Evolutionary conservation across 2,113 vertebrate genomes (phyloP).

Genomic region (Todiramphus chloris): DNA sequence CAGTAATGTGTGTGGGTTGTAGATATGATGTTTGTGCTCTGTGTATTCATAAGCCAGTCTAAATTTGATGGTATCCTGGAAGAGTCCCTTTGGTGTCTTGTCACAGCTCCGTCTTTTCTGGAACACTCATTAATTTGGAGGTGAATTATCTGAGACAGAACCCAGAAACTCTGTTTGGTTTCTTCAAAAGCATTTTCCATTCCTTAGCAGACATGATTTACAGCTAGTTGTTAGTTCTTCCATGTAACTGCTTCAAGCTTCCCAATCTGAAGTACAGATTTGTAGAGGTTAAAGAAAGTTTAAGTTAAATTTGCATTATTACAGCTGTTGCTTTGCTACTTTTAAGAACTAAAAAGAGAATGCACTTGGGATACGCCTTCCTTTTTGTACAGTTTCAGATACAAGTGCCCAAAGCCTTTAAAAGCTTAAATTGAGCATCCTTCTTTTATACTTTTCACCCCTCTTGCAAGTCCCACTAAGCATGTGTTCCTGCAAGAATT

Average conservation of each 20-base stretch:
- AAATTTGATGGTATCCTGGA: not conserved
- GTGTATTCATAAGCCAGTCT: not conserved
- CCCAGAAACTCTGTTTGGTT: not conserved
- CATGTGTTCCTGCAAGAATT: not conserved
- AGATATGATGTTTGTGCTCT: not conserved
- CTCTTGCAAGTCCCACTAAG: not conserved
- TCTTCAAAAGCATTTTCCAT: not conserved
- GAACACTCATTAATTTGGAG: not conserved
- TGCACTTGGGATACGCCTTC: not conserved
- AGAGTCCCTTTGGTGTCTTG: not conserved
- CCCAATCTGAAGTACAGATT: not conserved
- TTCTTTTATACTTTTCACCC: not conserved
- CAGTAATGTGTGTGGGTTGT: not conserved
- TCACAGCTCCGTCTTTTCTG: not conserved
- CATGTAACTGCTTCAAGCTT: not conserved
- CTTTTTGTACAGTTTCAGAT: not conserved
- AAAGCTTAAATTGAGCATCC: not conserved
- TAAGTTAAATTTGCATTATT: not conserved
- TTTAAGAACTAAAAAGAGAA: not conserved
- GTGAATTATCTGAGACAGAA: not conserved
- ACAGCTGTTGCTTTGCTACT: not conserved
- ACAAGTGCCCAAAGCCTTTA: not conserved
- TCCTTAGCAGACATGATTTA: not conserved
- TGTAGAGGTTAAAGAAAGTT: not conserved
- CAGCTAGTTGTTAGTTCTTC: not conserved